Base-by-base conservation (phyloP, 2,113 vertebrate genomes). In the Plecturocebus donacophilus region DNA sequence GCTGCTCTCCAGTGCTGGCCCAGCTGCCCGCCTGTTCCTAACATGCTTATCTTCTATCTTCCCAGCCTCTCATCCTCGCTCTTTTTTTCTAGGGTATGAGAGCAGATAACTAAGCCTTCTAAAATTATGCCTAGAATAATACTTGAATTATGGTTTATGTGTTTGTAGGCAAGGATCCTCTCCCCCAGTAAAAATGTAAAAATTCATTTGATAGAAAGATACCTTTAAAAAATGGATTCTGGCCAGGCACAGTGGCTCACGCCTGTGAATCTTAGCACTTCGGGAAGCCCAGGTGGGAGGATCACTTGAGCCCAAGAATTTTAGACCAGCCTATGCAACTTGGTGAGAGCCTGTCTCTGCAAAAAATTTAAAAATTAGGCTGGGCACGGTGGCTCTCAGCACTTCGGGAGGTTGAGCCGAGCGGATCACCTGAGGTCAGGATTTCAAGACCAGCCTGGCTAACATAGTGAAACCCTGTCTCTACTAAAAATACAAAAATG, bases 221-320 rank as follows among this genome's bases (percentile, higher is more conserved):
- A 58, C 14, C 32, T 75, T 87, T 82, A 27, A 83, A 75, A 56
- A 83, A 32, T 32, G 85, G 88, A 66, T 87, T 91, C 88, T 68
- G 32, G 66, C 66, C 32, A 35, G 66, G 32, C 66, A 68, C 32
- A 19, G 66, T 68, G 66, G 66, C 32, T n/a, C 66, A 68, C 3
- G 0, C 66, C 66, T 68, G 32, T 68, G 30, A 30, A 17, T 68
- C 66, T 35, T 32, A 68, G 66, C 66, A 68, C 66, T 68, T 68
- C 19, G 66, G 66, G 66, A 68, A 32, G 66, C 66, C 6, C 30
- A 19, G 66, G 32, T 35, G 66, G 32, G 66, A 68, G 32, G 66
- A 68, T n/a, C 32, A 35, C 32, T 35, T n/a, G 66, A 68, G 66
- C 66, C 66, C 32, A 68, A 16, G 16, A 19, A 35, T 35, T 68